Conservation (phyloP, 1,140 invertebrate genomes). For the Pomacea maculata region DNA sequence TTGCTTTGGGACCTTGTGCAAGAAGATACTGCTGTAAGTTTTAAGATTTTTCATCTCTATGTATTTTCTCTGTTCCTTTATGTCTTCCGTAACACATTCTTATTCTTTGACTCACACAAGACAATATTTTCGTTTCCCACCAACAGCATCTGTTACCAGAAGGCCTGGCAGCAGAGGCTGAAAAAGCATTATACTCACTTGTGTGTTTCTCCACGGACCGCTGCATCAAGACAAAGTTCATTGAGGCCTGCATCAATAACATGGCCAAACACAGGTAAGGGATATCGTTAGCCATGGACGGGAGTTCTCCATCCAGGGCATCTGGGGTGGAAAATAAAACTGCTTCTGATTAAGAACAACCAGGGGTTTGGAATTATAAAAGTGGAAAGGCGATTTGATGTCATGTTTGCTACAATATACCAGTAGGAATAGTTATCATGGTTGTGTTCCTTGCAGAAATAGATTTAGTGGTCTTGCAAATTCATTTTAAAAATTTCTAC, state of each 20-base stretch:
- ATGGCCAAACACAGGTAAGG: constrained; percentile 80
- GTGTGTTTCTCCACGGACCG: constrained; percentile 87
- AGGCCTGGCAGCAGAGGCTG: constrained; percentile 87
- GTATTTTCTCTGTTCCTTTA: no score
- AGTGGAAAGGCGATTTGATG: no score
- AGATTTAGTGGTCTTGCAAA: no score
- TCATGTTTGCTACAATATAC: no score
- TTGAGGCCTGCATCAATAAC: constrained; percentile 92
- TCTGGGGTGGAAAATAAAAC: no score
- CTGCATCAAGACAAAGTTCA: constrained; percentile 91
- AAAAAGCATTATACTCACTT: constrained; percentile 88
- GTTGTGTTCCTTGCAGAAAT: no score
- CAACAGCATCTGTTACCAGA: constrained; percentile 81
- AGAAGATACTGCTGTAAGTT: constrained; percentile 87
- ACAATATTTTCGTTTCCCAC: background rate
- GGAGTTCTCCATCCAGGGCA: no score
- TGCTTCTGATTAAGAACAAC: no score
- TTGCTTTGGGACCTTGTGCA: constrained; percentile 93
- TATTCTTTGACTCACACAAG: background rate
- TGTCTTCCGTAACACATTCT: background rate
- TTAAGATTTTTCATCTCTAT: background rate
- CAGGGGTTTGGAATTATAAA: no score
- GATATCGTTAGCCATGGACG: background rate
- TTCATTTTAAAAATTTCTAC: no score
- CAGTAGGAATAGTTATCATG: no score